A percentile compares a stretch with the other conserved stretches of the same genome.
Evolutionary conservation across 2,113 vertebrate genomes (phyloP).

Genomic region (Ailurus styani): DNA sequence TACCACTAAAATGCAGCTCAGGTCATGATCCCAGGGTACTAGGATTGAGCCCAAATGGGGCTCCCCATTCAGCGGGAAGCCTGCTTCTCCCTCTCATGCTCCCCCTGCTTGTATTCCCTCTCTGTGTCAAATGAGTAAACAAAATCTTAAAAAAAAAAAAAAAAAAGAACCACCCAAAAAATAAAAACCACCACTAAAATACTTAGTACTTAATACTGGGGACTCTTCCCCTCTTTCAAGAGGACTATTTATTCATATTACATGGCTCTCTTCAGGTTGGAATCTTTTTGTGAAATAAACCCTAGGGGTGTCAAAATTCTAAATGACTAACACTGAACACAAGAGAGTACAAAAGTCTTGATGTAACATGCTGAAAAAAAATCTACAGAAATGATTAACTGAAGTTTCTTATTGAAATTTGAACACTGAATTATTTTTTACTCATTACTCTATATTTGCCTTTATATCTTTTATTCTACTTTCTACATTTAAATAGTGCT

Average conservation of each 20-base stretch:
- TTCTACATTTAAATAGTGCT: constrained; percentile 20
- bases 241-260: not conserved
- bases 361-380: not conserved
- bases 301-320: not conserved
- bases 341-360: not conserved
- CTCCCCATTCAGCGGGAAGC: too few relatives aligned
- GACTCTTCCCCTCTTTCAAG: not conserved
- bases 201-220: not conserved
- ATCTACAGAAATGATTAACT: constrained; percentile 8
- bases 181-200: not conserved
- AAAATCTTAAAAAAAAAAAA: too few relatives aligned
- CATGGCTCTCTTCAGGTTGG: not conserved
- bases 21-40: too few relatives aligned
- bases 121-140: too few relatives aligned
- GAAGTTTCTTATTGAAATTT: not conserved
- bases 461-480: not conserved
- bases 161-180: too few relatives aligned
- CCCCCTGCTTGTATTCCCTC: too few relatives aligned
- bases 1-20: too few relatives aligned
- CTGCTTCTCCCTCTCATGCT: too few relatives aligned
- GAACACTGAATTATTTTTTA: not conserved
- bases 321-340: not conserved
- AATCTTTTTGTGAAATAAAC: constrained; percentile 33
- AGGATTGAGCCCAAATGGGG: too few relatives aligned
- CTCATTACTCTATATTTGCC: not conserved